Evolutionary conservation across 2,888 invertebrate species (phyloP).

Genomic region (Drosophila rubida): DNA sequence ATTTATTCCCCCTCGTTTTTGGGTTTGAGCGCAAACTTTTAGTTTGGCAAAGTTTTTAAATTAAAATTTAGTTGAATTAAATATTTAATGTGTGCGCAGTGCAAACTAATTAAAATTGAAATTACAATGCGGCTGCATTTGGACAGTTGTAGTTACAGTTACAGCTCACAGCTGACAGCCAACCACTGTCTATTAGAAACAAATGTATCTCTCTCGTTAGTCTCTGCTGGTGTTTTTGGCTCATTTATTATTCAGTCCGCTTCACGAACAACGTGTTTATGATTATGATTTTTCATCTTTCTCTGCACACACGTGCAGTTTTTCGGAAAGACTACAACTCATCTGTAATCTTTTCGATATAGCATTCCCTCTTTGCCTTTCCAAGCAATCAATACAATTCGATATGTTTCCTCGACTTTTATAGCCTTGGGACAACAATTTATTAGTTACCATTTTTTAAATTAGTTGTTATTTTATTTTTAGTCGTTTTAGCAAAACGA

Average conservation of each 20-base stretch:
- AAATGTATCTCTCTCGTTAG: constrained; percentile 40
- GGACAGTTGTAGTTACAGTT: not conserved
- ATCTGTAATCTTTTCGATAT: not conserved
- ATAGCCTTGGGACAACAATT: not conserved
- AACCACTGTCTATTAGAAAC: constrained; percentile 31
- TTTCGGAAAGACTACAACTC: constrained; percentile 17
- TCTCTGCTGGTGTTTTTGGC: constrained; percentile 35
- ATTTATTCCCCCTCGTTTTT: not conserved
- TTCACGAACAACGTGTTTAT: constrained; percentile 52
- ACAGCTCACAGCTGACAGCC: not conserved
- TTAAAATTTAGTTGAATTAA: constrained; percentile 63
- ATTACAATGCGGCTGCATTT: constrained; percentile 41
- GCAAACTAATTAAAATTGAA: constrained; percentile 65
- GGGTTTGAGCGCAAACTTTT: constrained; percentile 23
- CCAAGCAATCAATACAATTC: not conserved
- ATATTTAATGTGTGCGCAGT: constrained; percentile 55
- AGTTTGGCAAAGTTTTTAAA: constrained; percentile 46
- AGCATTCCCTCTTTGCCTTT: not conserved
- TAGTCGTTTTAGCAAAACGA: not conserved
- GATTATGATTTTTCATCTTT: constrained; percentile 66
- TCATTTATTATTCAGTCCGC: constrained; percentile 66
- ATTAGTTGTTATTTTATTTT: not conserved
- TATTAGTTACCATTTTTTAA: not conserved
- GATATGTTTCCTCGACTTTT: not conserved
- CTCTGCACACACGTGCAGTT: constrained; percentile 6